phyloP scores from a whole-genome alignment of 2,888 invertebrate genomes.

The Auanema freiburgensis region DNA sequence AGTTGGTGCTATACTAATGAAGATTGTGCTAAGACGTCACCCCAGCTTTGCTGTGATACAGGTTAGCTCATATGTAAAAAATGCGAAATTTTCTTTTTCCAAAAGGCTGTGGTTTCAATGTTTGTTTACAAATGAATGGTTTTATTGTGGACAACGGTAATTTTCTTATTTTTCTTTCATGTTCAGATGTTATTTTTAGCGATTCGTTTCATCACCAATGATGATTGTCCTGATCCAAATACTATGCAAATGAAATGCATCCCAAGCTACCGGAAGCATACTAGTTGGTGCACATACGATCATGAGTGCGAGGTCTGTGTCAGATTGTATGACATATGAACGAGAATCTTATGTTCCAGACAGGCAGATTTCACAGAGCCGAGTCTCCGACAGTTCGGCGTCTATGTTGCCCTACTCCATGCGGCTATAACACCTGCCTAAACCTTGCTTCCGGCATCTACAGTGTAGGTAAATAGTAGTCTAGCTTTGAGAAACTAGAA shows the following conservation, averaged over 20 bases:
- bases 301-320: background rate
- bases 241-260: constrained; percentile 1
- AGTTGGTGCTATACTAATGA: background rate
- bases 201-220: background rate
- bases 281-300: background rate
- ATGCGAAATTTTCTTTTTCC: background rate
- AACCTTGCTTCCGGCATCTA: too few relatives aligned
- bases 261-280: background rate
- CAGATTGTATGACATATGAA: background rate
- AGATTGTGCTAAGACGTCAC: background rate
- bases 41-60: constrained; percentile 3
- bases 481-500: too few relatives aligned
- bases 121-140: constrained; percentile 1
- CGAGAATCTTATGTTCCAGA: background rate
- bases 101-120: constrained; percentile 2
- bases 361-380: background rate
- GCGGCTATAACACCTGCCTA: constrained; percentile 1
- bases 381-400: background rate
- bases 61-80: background rate
- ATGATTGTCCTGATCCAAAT: background rate
- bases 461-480: too few relatives aligned
- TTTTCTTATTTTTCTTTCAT: too few relatives aligned
- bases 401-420: background rate
- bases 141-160: background rate
- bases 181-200: too few relatives aligned